phyloP scores from a whole-genome alignment of 2,888 invertebrate species.

The Dicyrtomina minuta region DNA sequence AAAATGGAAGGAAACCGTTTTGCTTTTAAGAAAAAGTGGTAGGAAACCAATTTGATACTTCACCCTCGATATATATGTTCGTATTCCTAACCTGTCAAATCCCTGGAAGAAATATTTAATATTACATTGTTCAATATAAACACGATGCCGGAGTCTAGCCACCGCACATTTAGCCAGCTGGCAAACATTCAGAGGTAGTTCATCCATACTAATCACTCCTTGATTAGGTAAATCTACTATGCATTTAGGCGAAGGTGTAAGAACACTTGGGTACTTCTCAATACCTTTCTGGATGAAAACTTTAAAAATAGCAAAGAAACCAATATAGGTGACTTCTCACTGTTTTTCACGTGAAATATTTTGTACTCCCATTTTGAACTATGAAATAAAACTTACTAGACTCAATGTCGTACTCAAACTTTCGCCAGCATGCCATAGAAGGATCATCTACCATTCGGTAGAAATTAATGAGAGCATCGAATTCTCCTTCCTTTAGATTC shows the following conservation, averaged over 20 bases:
- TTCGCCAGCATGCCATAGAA: conserved; percentile 70
- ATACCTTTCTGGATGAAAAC: conserved; percentile 51
- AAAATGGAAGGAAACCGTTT: no score
- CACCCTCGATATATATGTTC: no score
- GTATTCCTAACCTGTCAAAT: conserved; percentile 50
- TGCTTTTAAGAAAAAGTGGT: no score
- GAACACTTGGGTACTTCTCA: conserved; percentile 45
- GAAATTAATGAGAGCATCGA: conserved; percentile 65
- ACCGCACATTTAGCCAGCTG: conserved; percentile 51
- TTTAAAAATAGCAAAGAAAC: conserved; percentile 18
- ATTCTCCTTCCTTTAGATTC: conserved; percentile 65
- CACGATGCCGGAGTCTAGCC: conserved; percentile 47
- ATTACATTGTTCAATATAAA: conserved; percentile 50
- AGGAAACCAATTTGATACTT: no score
- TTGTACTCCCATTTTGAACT: background rate
- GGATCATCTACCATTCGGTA: conserved; percentile 73
- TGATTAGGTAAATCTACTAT: conserved; percentile 43
- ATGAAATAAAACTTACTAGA: conserved; percentile 61
- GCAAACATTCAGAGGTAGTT: conserved; percentile 43
- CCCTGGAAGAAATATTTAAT: conserved; percentile 53
- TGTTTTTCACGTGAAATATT: conserved; percentile 15
- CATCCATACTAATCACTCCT: conserved; percentile 47
- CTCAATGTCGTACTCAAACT: conserved; percentile 76
- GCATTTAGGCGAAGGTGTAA: conserved; percentile 47
- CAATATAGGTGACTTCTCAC: background rate